Conservation (phyloP, 1,140 invertebrate genomes). For the Lepidurus apus region DNA sequence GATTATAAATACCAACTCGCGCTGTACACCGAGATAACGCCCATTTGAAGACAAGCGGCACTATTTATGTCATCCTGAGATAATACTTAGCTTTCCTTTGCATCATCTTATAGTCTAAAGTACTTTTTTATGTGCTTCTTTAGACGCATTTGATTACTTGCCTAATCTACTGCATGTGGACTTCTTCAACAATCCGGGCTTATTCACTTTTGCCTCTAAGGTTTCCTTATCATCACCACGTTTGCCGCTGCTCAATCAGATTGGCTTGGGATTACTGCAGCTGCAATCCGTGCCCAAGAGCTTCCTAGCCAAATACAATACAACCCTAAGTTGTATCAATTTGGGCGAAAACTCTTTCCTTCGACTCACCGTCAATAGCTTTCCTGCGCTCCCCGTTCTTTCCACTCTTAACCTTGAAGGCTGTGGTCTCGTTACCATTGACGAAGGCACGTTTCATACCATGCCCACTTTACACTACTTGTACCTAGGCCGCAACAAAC, state of each 20-base stretch:
- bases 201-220: background rate
- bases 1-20: background rate
- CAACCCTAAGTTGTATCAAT: conserved; percentile 24
- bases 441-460: conserved; percentile 27
- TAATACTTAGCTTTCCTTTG: too few species aligned
- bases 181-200: conserved; percentile 34
- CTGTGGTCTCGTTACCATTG: conserved; percentile 31
- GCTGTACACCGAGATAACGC: background rate
- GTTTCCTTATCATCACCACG: background rate
- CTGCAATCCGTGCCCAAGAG: conserved; percentile 26
- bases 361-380: background rate
- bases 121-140: conserved; percentile 2
- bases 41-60: background rate
- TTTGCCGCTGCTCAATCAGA: conserved; percentile 6
- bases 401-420: conserved; percentile 29
- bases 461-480: conserved; percentile 28
- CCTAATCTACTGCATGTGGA: conserved; percentile 31
- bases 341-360: conserved; percentile 32
- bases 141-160: conserved; percentile 31
- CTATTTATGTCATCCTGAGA: too few species aligned
- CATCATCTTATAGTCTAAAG: too few species aligned
- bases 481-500: conserved; percentile 33
- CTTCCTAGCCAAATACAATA: conserved; percentile 21
- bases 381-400: background rate
- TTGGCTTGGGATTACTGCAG: conserved; percentile 31